Evolutionary conservation across 2,888 invertebrate genomes (phyloP).

Genomic region (Nebria salina): DNA sequence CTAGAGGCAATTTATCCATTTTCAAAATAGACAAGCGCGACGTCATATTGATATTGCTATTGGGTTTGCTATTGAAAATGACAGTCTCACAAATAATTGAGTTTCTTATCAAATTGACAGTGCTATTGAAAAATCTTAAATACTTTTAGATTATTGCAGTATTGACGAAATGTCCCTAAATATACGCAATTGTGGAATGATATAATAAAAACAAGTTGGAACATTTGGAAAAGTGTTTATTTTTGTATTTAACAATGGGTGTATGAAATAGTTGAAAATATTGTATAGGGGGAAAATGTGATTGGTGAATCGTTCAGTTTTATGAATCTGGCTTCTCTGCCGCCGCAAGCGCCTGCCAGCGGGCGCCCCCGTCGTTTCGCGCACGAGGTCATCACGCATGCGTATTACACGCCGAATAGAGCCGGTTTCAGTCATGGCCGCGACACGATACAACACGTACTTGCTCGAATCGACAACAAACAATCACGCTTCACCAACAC

Average conservation of each 20-base stretch:
- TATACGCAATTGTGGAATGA: no score
- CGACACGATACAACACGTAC: conserved; percentile 66
- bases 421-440: conserved; percentile 67
- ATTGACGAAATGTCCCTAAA: no score
- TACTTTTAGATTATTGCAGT: no score
- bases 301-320: not conserved
- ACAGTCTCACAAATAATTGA: no score
- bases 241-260: not conserved
- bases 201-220: no score
- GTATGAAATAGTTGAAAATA: not conserved
- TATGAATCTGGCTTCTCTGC: conserved; percentile 26
- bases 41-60: no score
- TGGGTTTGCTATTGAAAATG: no score
- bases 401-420: conserved; percentile 64
- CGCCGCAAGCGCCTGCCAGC: conserved; percentile 46
- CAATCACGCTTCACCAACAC: not conserved
- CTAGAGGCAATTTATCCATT: not conserved
- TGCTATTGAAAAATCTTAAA: no score
- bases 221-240: no score
- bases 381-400: conserved; percentile 67
- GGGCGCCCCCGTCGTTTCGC: conserved; percentile 50
- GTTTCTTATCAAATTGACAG: no score
- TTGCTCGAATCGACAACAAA: conserved; percentile 53
- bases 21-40: not conserved
- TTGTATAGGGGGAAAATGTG: not conserved